Base-by-base conservation (phyloP, 2,888 invertebrate genomes). In the Heliconius erato region DNA sequence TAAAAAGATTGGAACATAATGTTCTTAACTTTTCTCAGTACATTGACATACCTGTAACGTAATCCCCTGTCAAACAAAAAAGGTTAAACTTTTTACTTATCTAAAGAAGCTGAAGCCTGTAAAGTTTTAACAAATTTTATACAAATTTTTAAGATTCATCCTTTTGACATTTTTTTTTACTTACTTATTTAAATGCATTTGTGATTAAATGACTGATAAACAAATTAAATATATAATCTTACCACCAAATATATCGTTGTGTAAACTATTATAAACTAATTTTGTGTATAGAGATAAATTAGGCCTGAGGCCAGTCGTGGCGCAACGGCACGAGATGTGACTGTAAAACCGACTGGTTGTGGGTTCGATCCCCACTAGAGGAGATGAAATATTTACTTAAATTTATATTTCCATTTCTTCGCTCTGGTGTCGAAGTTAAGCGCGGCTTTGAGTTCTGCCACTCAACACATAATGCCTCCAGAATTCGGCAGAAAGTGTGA, bases 51-150 rank as follows among this genome's bases (percentile, higher is more conserved):
- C 71, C n/a, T 71, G 35, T 71, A 72, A 72, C 44, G 44, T 44
- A 72, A 72, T 72, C 71, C 40, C n/a, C 72, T 72, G 40, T 44
- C 44, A 72, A 72, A 40, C 40, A 40, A 12, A 40, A n/a, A 69
- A 40, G n/a, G 54, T 23, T 40, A 44, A 12, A 72, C 44, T 72
- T 72, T 35, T 71, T 44, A 26, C 72, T 49, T 49, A 72, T 28
- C 72, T 72, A 49, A 72, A 72, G 44, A 72, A 72, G 26, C 26
- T 44, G 72, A 72, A 72, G 44, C 72, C 44, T 71, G 71, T 71
- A 71, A 71, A 71, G 71, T 71, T 71, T 71, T 44, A 26, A 40
- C 14, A 44, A 44, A n/a, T n/a, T 40, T 71, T 14, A 23, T 40
- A 2, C 26, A 28, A 2, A 26, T 72, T 49, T 35, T 72, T 72